Conservation (phyloP, 2,113 vertebrate species). For the Saimiri boliviensis region DNA sequence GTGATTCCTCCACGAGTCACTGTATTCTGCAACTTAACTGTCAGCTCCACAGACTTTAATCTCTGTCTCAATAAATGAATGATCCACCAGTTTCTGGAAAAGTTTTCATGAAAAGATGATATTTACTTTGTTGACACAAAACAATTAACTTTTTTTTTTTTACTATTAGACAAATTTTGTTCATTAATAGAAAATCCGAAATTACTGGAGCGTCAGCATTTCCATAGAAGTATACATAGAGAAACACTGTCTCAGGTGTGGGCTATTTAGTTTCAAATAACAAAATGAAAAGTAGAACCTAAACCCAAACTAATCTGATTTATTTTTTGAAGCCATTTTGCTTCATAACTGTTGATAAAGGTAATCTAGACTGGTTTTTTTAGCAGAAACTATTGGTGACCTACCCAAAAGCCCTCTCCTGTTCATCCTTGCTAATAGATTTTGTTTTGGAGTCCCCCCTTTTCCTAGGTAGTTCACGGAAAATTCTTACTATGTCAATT, state of each 20-base stretch:
- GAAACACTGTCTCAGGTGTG: background rate
- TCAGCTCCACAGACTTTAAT: background rate
- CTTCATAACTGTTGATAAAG: background rate
- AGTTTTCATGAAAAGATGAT: background rate
- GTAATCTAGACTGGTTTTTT: background rate
- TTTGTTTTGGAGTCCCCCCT: background rate
- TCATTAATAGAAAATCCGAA: background rate
- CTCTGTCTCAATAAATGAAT: background rate
- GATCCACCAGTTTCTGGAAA: background rate
- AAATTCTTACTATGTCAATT: background rate
- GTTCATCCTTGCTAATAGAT: background rate
- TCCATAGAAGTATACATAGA: background rate
- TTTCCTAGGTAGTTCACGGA: background rate
- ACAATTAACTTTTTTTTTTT: background rate
- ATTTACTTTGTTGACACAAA: background rate
- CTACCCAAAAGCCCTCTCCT: background rate
- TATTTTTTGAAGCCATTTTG: background rate
- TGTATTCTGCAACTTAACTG: background rate
- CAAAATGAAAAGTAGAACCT: background rate
- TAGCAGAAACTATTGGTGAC: background rate
- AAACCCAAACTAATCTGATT: background rate
- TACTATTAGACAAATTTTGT: background rate
- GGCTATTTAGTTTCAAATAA: background rate
- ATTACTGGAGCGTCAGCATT: background rate
- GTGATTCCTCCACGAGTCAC: too few species aligned